Evolutionary conservation across 1,140 invertebrate genomes (phyloP), one percentile per base, ranked within the genome.

Genomic region (Battus philenor): DNA sequence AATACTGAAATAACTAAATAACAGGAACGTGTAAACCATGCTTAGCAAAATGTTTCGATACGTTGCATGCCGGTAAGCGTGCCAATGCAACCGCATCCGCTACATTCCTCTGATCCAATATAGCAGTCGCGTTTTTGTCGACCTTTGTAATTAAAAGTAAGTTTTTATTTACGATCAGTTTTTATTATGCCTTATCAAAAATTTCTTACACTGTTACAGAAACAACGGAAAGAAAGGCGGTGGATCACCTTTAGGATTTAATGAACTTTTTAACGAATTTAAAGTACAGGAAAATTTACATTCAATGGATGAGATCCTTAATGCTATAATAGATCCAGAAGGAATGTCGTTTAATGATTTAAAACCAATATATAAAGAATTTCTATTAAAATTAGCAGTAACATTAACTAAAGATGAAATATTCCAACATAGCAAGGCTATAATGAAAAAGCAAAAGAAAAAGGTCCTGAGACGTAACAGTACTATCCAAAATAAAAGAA

Each of bases 291-390:
- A 95, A 78, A 94, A 94, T 53, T 86, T 95, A 13, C 92, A 93
- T 63, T 95, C 92, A 38, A 90, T 96, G 76, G 95, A 97, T 74
- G 94, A 96, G 64, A 95, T 97, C 43, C 87, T 97, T 8, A 92
- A 92, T 55, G 92, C 92, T 54, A 95, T 97, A 59, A 95, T 96
- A 49, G 93, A 95, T 83, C 90, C 93, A 0, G 93, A 95, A 69
- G 94, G 95, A 33, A 96, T 97, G 94, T 95, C 93, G 11, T 97
- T 95, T 80, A 96, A 96, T 82, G 94, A 96, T 57, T 83, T 96
- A 32, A 95, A 95, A 75, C 95, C 95, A 2, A 92, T 95, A 24
- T 95, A 97, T 70, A 95, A 95, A 77, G 94, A 96, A 83, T 94
- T 96, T 64, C 81, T 96, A 13, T 72, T 96, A 27, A 95, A 96